Evolutionary conservation across 2,113 vertebrate species (phyloP), one percentile per base, ranked within the genome.

Genomic region (Rhinolophus sinicus): DNA sequence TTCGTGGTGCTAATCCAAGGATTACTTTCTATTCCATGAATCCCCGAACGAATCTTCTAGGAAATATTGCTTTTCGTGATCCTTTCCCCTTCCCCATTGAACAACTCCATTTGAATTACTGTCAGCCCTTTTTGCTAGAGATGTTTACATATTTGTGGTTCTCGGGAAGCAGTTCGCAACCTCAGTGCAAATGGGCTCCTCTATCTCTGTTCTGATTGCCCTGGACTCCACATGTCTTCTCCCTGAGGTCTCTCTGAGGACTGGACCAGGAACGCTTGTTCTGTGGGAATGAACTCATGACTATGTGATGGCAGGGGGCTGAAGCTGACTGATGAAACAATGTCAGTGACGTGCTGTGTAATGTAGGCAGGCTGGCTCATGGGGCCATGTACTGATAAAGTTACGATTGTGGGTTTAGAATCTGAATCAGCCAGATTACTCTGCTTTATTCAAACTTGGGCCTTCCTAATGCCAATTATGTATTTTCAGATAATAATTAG

Each of bases 171-270:
- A 85, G 67, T 86, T 89, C 21, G 3, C 21, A 84, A 62, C 69
- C 50, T 76, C 52, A 33, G 64, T 44, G 65, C 76, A 72, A 88
- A 90, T 60, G 24, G 58, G 40, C 58, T 75, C 40, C 7, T 81
- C 24, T 76, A 6, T 69, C 22, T 72, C 58, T 94, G 85, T 58
- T 56, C 73, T 13, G n/a, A 40, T 90, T 88, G 52, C 60, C 54
- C 69, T 95, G 94, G 24, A 21, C 35, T 44, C 40, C 58, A 14
- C 65, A 64, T 70, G 35, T 76, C 67, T 78, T 76, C 67, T 78
- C 95, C 83, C 40, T 11, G 33, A 88, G 26, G 56, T 38, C 38
- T 95, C 69, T 95, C 90, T 77, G 24, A 83, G 56, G 73, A 76
- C 24, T 50, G 91, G 95, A 58, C 75, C 38, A 22, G 65, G 75